phyloP scores from a whole-genome alignment of 2,888 invertebrate genomes.

The Drosophila kanekoi region DNA sequence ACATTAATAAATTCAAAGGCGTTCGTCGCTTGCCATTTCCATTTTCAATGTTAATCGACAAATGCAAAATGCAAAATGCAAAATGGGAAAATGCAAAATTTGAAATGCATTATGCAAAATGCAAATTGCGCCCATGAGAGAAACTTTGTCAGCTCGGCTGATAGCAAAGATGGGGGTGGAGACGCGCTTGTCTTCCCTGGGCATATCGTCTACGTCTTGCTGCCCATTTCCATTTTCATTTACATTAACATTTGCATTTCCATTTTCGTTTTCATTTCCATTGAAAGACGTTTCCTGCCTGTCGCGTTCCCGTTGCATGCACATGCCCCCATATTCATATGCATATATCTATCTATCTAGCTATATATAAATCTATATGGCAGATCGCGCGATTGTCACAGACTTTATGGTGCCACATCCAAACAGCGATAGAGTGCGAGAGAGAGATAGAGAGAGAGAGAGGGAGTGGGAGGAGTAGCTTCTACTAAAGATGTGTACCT shows the following conservation, averaged over 20 bases:
- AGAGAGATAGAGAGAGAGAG: too few relatives aligned
- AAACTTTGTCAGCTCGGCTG: constrained; percentile 29
- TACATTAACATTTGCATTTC: constrained; percentile 60
- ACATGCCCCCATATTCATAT: not conserved
- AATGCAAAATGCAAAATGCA: constrained; percentile 50
- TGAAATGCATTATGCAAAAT: constrained; percentile 9
- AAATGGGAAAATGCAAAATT: constrained; percentile 19
- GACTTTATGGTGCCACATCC: constrained; percentile 44
- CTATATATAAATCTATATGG: not conserved
- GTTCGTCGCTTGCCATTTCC: constrained; percentile 51
- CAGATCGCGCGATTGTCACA: constrained; percentile 9
- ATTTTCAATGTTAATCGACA: constrained; percentile 80
- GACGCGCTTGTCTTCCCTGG: not conserved
- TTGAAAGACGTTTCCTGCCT: constrained; percentile 78
- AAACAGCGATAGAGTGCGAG: not conserved
- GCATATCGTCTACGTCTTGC: not conserved
- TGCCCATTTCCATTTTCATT: constrained; percentile 3
- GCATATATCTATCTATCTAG: not conserved
- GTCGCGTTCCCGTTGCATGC: constrained; percentile 28
- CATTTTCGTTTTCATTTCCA: constrained; percentile 79
- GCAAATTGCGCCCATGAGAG: constrained; percentile 55
- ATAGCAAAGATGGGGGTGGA: not conserved
- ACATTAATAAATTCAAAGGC: constrained; percentile 74
- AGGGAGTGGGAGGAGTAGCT: too few relatives aligned
- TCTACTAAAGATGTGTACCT: not conserved